Evolutionary conservation across 2,888 invertebrate species (phyloP).

Genomic region (Nipponacmea schrenckii): DNA sequence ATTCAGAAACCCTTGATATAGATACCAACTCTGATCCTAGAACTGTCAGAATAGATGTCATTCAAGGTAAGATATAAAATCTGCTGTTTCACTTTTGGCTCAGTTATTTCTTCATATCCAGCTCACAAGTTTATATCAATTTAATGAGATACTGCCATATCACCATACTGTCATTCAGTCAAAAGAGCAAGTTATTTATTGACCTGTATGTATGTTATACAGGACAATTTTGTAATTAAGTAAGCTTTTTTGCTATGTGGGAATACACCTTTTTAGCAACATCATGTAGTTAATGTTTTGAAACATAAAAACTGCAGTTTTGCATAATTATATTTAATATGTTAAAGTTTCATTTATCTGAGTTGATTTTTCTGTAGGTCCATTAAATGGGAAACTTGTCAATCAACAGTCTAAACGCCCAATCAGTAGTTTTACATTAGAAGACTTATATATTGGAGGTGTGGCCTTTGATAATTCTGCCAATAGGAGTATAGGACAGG

Average conservation of each 20-base stretch:
- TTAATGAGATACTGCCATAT: neutral
- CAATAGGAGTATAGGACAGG: constrained; percentile 31
- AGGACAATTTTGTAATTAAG: no score
- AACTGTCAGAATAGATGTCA: constrained; percentile 36
- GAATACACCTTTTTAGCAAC: no score
- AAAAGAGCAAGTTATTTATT: no score
- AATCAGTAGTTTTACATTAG: constrained; percentile 45
- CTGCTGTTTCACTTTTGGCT: constrained; percentile 42
- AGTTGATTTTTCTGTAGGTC: constrained; percentile 37
- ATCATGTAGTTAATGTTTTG: no score
- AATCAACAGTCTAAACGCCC: constrained; percentile 22
- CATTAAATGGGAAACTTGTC: constrained; percentile 42
- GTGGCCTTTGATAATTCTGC: constrained; percentile 49
- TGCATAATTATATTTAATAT: no score
- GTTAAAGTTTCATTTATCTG: no score
- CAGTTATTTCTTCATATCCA: constrained; percentile 28
- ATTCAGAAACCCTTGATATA: constrained; percentile 40
- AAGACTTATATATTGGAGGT: constrained; percentile 43
- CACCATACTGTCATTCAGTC: no score
- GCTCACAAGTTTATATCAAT: neutral
- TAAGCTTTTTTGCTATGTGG: no score
- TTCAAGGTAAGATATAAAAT: constrained; percentile 39
- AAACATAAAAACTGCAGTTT: no score
- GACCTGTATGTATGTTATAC: no score
- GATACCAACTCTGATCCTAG: constrained; percentile 25